Evolutionary conservation across 2,888 invertebrate genomes (phyloP), one percentile per base, ranked within the genome.

Genomic region (Hydroisotoma schaefferi): DNA sequence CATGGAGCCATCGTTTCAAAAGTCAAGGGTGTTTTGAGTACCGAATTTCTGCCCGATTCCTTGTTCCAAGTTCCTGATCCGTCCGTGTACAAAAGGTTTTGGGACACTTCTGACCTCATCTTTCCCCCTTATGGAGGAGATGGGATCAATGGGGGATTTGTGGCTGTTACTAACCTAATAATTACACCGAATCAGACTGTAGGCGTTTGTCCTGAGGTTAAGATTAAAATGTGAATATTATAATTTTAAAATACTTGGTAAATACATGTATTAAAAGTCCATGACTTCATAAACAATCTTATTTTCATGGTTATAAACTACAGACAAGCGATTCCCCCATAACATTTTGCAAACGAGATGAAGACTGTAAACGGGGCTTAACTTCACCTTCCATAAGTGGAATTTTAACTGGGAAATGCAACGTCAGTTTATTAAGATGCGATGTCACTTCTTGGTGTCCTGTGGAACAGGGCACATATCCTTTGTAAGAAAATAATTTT

Each of bases 91-190:
- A 64, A 69, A 23, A 65, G 75, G 55, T 65, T 76, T 33, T 81
- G 79, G 79, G 80, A 81, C 72, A 77, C 77, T 5, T 75, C 78
- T 6, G 81, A 81, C 63, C 78, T 79, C 71, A 78, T 80, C 2
- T 75, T 79, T 15, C 80, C 81, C 4, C 77, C 80, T 2, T 61
- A 67, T 59, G 69, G 69, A 18, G 78, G 78, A 75, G 80, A 80
- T 72, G 80, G 80, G 2, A 48, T 58, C 18, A 59, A 56, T 20
- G 59, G 61, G 0, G 57, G 66, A 15, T 79, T 80, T 62, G 80
- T 81, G 74, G 77, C 80, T n/a, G 77, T 76, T 57, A 80, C 81
- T 25, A 80, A 80, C 73, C 73, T 77, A n/a, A 74, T 80, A 1
- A 75, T 79, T 20, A 80, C 80, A 22, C 74, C 75, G 18, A 75